Percentiles rank a stretch among this genome's conserved stretches.
Evolutionary conservation across 2,113 vertebrate genomes (phyloP).

Genomic region (Polypterus senegalus): DNA sequence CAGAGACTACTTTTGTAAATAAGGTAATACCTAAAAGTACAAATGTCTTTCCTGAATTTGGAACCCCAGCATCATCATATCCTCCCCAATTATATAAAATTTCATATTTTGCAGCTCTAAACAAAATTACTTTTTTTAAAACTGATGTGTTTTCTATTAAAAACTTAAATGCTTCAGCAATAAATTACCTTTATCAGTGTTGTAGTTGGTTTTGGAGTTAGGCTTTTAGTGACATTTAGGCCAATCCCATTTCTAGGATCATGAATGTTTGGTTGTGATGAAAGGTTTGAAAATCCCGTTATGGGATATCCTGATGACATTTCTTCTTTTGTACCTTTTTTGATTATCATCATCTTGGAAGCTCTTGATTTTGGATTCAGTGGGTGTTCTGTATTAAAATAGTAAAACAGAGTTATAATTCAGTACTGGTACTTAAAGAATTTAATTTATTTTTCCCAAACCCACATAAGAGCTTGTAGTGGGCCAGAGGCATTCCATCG

Average conservation of each 20-base stretch:
- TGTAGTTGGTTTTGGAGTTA: conserved; percentile 46
- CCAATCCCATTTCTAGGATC: conserved; percentile 41
- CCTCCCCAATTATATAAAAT: no score
- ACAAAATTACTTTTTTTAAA: no score
- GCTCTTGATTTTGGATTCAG: conserved; percentile 57
- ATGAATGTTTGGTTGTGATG: conserved; percentile 14
- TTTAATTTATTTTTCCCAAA: no score
- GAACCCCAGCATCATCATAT: no score
- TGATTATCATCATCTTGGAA: conserved; percentile 60
- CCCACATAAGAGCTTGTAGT: no score
- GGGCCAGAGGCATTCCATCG: no score
- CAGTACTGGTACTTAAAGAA: no score
- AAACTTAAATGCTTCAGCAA: background rate
- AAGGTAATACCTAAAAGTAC: no score
- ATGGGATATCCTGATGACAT: conserved; percentile 45
- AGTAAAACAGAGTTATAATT: background rate
- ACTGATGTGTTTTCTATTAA: background rate
- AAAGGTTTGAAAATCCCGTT: conserved; percentile 35
- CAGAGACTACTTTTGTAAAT: no score
- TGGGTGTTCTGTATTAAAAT: conserved; percentile 48
- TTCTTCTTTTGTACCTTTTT: conserved; percentile 57
- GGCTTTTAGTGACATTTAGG: conserved; percentile 45
- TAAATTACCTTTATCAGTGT: conserved; percentile 47
- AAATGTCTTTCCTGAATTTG: no score
- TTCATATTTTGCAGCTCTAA: no score